These are phyloP conservation scores for Shinisaurus crocodilurus DNA, from an alignment of 2,113 vertebrate genomes.

Conservation along the genomic window DNA sequence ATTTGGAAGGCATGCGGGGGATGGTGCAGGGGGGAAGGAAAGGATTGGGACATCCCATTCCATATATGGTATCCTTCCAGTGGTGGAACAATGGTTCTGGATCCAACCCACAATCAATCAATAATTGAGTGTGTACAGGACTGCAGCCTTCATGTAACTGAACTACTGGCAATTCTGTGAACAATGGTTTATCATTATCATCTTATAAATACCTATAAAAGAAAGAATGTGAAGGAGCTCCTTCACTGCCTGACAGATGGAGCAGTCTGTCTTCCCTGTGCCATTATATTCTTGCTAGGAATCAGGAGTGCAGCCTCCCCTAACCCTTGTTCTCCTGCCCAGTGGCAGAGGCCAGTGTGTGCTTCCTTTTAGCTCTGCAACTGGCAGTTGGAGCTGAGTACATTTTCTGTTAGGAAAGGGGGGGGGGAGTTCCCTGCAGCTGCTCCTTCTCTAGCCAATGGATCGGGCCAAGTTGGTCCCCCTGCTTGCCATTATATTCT, in stretches of 20 bases:
- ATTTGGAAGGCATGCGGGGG: too few species aligned
- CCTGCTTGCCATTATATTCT: background rate
- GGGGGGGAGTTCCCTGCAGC: too few species aligned
- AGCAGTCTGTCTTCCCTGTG: background rate
- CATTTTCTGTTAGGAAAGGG: background rate
- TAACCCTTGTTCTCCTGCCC: background rate
- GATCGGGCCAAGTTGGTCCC: background rate
- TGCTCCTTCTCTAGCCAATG: background rate
- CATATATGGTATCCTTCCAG: too few species aligned
- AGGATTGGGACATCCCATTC: too few species aligned
- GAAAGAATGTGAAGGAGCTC: too few species aligned
- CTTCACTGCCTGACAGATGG: background rate
- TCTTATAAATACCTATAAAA: background rate
- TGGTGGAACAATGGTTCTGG: too few species aligned
- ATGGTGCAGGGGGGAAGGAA: too few species aligned
- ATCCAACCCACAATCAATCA: too few species aligned
- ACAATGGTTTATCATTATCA: background rate
- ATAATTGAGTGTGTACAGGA: background rate
- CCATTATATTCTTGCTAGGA: background rate
- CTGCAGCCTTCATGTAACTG: background rate
- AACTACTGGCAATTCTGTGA: background rate
- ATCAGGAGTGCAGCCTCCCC: background rate
- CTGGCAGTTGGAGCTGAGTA: background rate
- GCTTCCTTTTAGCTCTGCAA: background rate
- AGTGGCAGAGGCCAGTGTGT: background rate